Conservation (phyloP, 2,888 invertebrate species). For the Noctuana brunneofusca region DNA sequence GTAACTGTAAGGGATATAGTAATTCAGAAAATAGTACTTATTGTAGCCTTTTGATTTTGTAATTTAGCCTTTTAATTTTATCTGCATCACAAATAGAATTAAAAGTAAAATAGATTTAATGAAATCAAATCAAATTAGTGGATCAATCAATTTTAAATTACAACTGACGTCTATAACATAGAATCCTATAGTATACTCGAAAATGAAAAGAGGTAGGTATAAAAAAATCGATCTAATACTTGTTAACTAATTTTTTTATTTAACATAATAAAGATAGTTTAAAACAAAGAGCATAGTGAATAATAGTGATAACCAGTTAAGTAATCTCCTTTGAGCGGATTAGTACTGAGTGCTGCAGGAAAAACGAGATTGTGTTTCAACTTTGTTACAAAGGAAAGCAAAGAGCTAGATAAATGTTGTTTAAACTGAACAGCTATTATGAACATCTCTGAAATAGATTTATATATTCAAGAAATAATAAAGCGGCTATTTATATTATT, state of each 20-base stretch:
- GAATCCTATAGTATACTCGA: no score
- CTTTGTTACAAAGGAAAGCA: slow-evolving; percentile 18
- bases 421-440: slow-evolving; percentile 9
- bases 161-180: no score
- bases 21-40: no score
- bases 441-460: slow-evolving; percentile 53
- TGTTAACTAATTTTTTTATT: neutral
- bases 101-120: no score
- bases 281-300: slow-evolving; percentile 30
- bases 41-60: no score
- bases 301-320: slow-evolving; percentile 27
- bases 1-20: no score
- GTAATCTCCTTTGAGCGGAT: slow-evolving; percentile 27
- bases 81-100: no score
- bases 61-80: no score
- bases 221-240: neutral
- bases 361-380: slow-evolving; percentile 15
- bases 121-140: no score
- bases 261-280: slow-evolving; percentile 5
- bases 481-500: no score
- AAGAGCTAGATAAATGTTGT: slow-evolving; percentile 10
- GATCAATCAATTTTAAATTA: no score
- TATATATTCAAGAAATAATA: neutral
- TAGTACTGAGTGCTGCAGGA: slow-evolving; percentile 22
- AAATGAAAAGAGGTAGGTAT: neutral